Percentiles rank a stretch among this genome's conserved stretches.
phyloP scores from a whole-genome alignment of 2,888 invertebrate genomes.

The Mythimna lalbum region DNA sequence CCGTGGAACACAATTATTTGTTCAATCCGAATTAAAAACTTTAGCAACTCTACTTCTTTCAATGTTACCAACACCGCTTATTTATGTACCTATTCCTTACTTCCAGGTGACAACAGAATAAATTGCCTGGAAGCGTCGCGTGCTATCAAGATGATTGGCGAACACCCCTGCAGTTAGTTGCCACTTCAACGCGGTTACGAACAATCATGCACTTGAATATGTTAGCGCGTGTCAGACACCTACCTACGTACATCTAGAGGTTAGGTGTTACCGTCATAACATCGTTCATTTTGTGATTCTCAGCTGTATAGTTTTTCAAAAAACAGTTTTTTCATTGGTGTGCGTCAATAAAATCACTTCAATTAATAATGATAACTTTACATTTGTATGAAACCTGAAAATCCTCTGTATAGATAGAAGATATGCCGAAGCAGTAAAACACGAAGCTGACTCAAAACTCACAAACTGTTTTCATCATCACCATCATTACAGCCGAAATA shows the following conservation, averaged over 20 bases:
- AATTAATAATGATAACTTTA: too few relatives aligned
- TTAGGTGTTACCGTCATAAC: conserved; percentile 37
- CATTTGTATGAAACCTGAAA: too few relatives aligned
- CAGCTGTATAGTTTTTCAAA: background rate
- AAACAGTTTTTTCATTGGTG: too few relatives aligned
- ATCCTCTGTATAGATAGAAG: too few relatives aligned
- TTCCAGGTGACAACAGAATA: background rate
- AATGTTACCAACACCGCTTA: background rate
- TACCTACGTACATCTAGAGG: background rate
- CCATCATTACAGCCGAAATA: too few relatives aligned
- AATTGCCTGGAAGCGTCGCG: conserved; percentile 26
- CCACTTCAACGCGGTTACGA: conserved; percentile 35
- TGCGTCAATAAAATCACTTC: too few relatives aligned
- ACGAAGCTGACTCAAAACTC: too few relatives aligned
- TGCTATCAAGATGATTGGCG: conserved; percentile 24
- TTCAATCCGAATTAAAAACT: too few relatives aligned
- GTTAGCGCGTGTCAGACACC: conserved; percentile 51
- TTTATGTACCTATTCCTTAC: background rate
- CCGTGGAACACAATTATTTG: too few relatives aligned
- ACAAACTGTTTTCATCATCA: too few relatives aligned
- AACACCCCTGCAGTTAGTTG: conserved; percentile 22
- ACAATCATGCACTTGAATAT: conserved; percentile 63
- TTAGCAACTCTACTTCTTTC: too few relatives aligned
- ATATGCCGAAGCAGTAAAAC: too few relatives aligned
- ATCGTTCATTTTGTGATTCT: background rate